Evolutionary conservation across 2,888 invertebrate species (phyloP).

Genomic region (Mythimna lalbum): DNA sequence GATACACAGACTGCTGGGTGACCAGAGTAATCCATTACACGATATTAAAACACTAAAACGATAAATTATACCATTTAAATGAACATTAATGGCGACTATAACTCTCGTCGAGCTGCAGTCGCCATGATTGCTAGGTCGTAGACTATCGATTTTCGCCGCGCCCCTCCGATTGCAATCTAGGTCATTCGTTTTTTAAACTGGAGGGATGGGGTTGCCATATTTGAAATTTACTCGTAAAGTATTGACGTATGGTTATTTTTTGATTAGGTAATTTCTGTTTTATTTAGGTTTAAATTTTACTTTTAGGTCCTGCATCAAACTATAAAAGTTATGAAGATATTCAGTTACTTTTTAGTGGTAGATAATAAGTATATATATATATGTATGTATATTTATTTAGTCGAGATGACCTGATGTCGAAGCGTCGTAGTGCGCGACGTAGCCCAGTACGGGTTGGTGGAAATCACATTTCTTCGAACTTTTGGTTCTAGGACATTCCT

Average conservation of each 20-base stretch:
- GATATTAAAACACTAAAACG: constrained; percentile 8
- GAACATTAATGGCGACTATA: constrained; percentile 27
- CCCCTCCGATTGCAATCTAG: constrained; percentile 20
- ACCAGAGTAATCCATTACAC: constrained; percentile 14
- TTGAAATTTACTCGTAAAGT: constrained; percentile 1
- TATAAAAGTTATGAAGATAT: background rate
- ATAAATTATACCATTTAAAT: constrained; percentile 14
- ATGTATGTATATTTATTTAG: too few species aligned
- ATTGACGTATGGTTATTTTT: background rate
- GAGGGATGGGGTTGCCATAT: constrained; percentile 9
- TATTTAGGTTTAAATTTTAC: background rate
- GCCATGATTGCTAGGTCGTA: constrained; percentile 22
- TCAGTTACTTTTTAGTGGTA: too few species aligned
- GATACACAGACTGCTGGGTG: constrained; percentile 13
- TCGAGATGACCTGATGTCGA: too few species aligned
- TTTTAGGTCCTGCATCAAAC: background rate
- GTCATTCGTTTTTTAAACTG: constrained; percentile 9
- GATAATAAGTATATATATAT: too few species aligned
- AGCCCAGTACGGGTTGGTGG: too few species aligned
- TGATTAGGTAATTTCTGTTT: too few species aligned
- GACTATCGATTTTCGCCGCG: constrained; percentile 28
- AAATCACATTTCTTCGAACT: too few species aligned
- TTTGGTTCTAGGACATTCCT: too few species aligned
- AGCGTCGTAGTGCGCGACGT: too few species aligned
- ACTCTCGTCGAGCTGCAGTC: constrained; percentile 20